Conservation (phyloP, 2,888 invertebrate genomes). For the Tachina fera region DNA sequence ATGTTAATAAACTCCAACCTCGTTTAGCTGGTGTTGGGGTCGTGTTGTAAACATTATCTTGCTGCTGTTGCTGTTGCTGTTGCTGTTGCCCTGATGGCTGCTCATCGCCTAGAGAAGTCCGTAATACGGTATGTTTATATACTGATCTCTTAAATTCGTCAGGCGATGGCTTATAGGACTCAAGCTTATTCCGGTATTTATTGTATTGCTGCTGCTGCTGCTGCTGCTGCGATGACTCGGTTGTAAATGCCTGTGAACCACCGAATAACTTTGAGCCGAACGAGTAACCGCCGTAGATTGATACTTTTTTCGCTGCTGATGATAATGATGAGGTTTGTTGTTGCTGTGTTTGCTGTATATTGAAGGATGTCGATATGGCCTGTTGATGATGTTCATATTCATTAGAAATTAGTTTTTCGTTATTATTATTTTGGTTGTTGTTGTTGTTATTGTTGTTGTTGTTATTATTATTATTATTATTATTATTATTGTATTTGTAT, state of each 20-base stretch:
- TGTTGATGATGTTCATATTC: constrained; percentile 81
- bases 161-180: constrained; percentile 78
- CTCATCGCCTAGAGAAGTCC: constrained; percentile 76
- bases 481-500: constrained; percentile 78
- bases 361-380: constrained; percentile 79
- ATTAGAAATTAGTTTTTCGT: constrained; percentile 30
- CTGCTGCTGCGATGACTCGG: constrained; percentile 74
- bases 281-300: constrained; percentile 73
- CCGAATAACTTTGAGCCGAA: constrained; percentile 75
- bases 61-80: constrained; percentile 61
- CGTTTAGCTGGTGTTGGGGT: constrained; percentile 71
- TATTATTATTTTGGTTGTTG: constrained; percentile 84
- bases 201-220: constrained; percentile 73
- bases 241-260: constrained; percentile 76
- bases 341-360: constrained; percentile 53
- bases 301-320: constrained; percentile 58
- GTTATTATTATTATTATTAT: constrained; percentile 84
- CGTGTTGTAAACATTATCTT: constrained; percentile 79
- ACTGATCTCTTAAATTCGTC: constrained; percentile 79
- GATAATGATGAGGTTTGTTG: constrained; percentile 56
- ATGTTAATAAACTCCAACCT: constrained; percentile 80
- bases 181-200: constrained; percentile 77
- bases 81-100: constrained; percentile 36
- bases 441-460: constrained; percentile 84
- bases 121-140: constrained; percentile 79